Evolutionary conservation across 2,797 vertebrate species (phyloP).

Genomic region (Gymnothorax reevesii): DNA sequence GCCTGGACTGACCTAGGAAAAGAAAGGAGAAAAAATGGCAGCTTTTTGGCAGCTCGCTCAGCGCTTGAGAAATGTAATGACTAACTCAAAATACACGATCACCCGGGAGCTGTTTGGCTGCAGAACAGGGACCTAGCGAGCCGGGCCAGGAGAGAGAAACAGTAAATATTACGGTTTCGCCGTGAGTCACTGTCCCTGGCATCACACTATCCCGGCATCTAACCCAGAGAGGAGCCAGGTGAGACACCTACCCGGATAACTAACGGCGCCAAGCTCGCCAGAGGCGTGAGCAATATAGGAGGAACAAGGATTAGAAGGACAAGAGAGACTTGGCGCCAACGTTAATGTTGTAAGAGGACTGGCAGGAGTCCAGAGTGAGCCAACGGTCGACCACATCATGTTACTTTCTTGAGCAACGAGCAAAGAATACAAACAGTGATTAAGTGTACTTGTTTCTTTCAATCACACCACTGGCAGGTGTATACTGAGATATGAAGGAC

Average conservation of each 20-base stretch:
- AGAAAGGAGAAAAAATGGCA: neutral
- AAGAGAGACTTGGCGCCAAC: neutral
- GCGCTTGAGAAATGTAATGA: constrained; percentile 30
- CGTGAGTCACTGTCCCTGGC: constrained; percentile 20
- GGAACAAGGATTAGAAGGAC: neutral
- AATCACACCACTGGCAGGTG: neutral
- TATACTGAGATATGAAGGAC: neutral
- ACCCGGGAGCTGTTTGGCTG: constrained; percentile 27
- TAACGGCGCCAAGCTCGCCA: neutral
- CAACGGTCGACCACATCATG: neutral
- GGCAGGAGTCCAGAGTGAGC: neutral
- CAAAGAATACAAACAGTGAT: neutral
- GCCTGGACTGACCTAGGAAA: constrained; percentile 21
- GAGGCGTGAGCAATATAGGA: neutral
- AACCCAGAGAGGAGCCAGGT: neutral
- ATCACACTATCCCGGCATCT: constrained; percentile 9
- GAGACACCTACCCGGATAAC: constrained; percentile 19
- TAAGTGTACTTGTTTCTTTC: neutral
- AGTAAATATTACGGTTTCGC: constrained; percentile 15
- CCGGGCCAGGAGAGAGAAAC: constrained; percentile 11
- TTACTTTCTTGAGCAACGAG: neutral
- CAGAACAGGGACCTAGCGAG: neutral
- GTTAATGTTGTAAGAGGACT: neutral
- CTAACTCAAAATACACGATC: constrained; percentile 33
- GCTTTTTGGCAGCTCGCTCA: neutral